Base-by-base conservation (phyloP, 2,113 vertebrate species). In the Dasyornis broadbenti region DNA sequence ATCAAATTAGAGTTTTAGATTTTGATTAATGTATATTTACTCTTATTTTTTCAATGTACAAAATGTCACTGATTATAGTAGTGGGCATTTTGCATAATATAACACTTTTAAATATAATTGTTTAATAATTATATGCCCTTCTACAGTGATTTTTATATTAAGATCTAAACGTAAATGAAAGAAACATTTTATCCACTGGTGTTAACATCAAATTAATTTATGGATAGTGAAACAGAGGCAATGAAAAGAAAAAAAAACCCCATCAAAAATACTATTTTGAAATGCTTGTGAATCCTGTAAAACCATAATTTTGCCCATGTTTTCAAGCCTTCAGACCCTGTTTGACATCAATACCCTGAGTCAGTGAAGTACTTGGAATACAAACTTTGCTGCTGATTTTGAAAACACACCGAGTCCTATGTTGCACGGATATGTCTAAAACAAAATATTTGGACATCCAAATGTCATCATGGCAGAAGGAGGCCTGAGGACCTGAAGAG, bases 371-470 rank as follows among this genome's bases (percentile, higher is more conserved):
- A 44, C 16, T 50, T 44, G 15, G 15, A 49, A 57, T 31, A 40
- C 3, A 77, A 73, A 66, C 42, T 61, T 16, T 59, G 9, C 33
- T 56, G 6, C 4, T 10, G 28, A 8, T 90, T 92, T 70, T 66
- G 26, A 44, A 17, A 76, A 37, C 2, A 4, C 37, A 6, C 1
- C 0, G 6, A 53, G 15, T 40, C 18, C 26, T 73, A 8, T 20
- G 11, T 76, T 60, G 15, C 24, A 30, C 9, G 10, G 20, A 20
- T 66, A 39, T 21, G 5, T 7, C 42, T 28, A 63, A 88, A 86
- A 10, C 27, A 73, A 78, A 78, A 35, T 50, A 80, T 30, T 73
- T 83, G 44, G 19, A 40, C 11, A 81, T 63, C 7, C 13, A 70
- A 37, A 50, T 11, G 11, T 27, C 23, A 44, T 28, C 16, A 26